phyloP scores from a whole-genome alignment of 1,140 invertebrate species.

The Scaptomyza graminum region DNA sequence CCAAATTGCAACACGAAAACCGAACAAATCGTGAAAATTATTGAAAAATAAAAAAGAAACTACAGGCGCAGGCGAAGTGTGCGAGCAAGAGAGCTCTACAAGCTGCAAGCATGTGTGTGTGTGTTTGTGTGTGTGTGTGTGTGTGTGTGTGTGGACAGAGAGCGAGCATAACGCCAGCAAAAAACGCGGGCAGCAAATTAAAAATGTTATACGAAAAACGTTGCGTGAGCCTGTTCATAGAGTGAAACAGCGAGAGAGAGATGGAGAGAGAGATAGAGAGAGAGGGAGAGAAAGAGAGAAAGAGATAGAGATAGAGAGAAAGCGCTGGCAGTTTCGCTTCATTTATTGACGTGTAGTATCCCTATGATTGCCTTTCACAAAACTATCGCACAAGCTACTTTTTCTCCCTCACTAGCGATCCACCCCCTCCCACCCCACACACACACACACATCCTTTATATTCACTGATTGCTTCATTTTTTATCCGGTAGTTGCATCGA shows the following conservation, averaged over 20 bases:
- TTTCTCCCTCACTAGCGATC: not conserved
- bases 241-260: not conserved
- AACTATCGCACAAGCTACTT: slow-evolving; percentile 33
- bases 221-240: slow-evolving; percentile 33
- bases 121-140: too few relatives aligned
- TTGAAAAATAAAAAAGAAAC: slow-evolving; percentile 45
- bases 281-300: not conserved
- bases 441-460: slow-evolving; percentile 8
- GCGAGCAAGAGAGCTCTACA: slow-evolving; percentile 8
- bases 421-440: not conserved
- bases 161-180: not conserved
- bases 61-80: slow-evolving; percentile 25
- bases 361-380: slow-evolving; percentile 70
- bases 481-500: slow-evolving; percentile 50
- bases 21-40: slow-evolving; percentile 78
- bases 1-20: slow-evolving; percentile 74
- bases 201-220: slow-evolving; percentile 62
- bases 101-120: not conserved
- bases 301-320: not conserved
- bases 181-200: slow-evolving; percentile 62
- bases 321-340: slow-evolving; percentile 41
- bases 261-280: not conserved
- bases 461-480: slow-evolving; percentile 70
- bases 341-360: slow-evolving; percentile 79
- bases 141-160: slow-evolving; percentile 1